Conservation (phyloP, 2,888 invertebrate species). For the Lysandra bellargus region DNA sequence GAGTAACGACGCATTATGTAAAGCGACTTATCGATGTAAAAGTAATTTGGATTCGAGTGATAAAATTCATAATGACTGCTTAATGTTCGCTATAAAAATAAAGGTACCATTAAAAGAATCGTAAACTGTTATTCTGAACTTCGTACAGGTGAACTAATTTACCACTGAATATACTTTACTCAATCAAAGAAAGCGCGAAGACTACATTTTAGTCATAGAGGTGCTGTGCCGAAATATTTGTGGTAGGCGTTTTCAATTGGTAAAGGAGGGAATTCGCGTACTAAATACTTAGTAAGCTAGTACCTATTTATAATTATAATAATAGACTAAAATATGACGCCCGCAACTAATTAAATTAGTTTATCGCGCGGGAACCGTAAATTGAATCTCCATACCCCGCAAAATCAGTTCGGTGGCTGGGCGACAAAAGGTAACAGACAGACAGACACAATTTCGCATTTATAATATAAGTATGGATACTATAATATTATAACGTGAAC, state of each 20-base stretch:
- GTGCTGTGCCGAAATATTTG: background rate
- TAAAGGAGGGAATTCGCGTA: background rate
- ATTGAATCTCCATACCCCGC: too few relatives aligned
- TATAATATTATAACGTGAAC: too few relatives aligned
- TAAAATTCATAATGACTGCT: conserved; percentile 19
- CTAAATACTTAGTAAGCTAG: too few relatives aligned
- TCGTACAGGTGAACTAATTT: conserved; percentile 14
- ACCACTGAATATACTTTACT: background rate
- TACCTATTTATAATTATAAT: too few relatives aligned
- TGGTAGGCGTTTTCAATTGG: background rate
- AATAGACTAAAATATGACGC: too few relatives aligned
- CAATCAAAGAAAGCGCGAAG: background rate
- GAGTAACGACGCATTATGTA: conserved; percentile 11
- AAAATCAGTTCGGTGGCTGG: too few relatives aligned
- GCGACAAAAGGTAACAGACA: too few relatives aligned
- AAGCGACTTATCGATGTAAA: conserved; percentile 21
- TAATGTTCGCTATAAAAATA: conserved; percentile 19
- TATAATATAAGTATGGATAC: too few relatives aligned
- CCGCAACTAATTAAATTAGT: too few relatives aligned
- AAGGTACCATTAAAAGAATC: background rate
- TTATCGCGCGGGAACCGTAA: too few relatives aligned
- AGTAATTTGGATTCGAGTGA: conserved; percentile 13
- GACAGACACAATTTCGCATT: too few relatives aligned
- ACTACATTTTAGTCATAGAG: background rate
- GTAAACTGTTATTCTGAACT: background rate